Base-by-base conservation (phyloP, 1,140 invertebrate genomes). In the Rhyacophila brunnea region DNA sequence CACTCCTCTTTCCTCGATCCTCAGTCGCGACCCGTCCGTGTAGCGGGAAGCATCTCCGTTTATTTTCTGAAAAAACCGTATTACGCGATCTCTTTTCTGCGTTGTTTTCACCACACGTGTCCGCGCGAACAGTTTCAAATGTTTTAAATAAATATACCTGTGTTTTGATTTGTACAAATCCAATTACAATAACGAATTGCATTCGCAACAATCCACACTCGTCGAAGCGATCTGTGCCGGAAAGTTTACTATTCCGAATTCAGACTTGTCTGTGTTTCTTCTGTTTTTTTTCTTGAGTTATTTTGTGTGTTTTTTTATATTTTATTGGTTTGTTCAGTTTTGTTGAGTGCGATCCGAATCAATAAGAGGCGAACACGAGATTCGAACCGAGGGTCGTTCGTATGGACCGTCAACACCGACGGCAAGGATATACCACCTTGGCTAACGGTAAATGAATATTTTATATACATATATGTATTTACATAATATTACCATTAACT, bases 1-100 rank as follows among this genome's bases (percentile, higher is more conserved):
- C 34, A 20, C 46, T 7, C 48, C 23, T 20, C 46, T 18, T 46
- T 19, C n/a, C 18, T 17, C 17, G 11, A 11, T 11, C 38, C 35
- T 51, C 62, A 65, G 62, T 65, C 58, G 62, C 62, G 58, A 46
- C 49, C 55, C 46, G 58, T 48, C 52, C 51, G 46, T 38, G 32
- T 43, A 43, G 58, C 48, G 50, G 50, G 60, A 0, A 46, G 46
- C 18, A 35, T 48, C 35, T 58, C 23, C 23, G 23, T 28, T 28
- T 28, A 28, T 28, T 28, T 28, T 28, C 9, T 28, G 9, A 28
- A 11, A 17, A 11, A 17, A 23, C 23, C 20, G 23, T 43, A 7
- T 10, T 47, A 14, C 47, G 57, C 50, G 36, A 17, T 19, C 28
- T 23, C 44, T 17, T 20, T 15, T 58, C 23, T 28, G 9, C 23